A percentile compares a stretch with the other conserved stretches of the same genome.
These are phyloP conservation scores for Intellagama lesueurii DNA, from an alignment of 2,797 vertebrate species.

Conservation along the genomic window DNA sequence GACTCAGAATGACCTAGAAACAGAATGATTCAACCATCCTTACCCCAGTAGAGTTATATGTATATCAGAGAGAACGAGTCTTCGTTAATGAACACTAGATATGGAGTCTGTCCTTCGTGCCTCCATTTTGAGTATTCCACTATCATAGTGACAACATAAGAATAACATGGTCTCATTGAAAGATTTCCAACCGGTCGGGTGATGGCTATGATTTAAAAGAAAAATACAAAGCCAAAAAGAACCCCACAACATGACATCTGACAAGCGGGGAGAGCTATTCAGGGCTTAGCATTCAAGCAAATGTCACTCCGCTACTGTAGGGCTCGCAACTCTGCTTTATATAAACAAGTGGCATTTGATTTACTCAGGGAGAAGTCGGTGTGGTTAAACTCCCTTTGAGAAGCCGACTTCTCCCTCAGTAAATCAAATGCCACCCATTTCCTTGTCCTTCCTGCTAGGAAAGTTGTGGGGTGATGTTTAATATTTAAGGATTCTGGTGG, in stretches of 20 bases:
- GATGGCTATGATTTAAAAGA: neutral
- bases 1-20: neutral
- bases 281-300: neutral
- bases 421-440: constrained; percentile 62
- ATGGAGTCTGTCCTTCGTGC: neutral
- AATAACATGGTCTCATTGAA: neutral
- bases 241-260: neutral
- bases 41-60: too few species aligned
- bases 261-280: neutral
- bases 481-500: constrained; percentile 63
- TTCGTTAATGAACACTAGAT: neutral
- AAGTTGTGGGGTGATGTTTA: constrained; percentile 46
- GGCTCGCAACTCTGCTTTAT: neutral
- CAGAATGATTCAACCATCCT: neutral
- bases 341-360: constrained; percentile 29
- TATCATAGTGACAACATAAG: neutral
- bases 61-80: neutral
- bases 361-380: neutral
- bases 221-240: neutral
- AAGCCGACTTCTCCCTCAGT: constrained; percentile 50
- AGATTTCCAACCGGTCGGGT: neutral
- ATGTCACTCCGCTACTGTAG: neutral
- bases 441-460: constrained; percentile 49
- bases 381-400: constrained; percentile 56
- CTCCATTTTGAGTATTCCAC: neutral